phyloP scores from a whole-genome alignment of 2,888 invertebrate genomes.

The Drosophila parthenogenetica region DNA sequence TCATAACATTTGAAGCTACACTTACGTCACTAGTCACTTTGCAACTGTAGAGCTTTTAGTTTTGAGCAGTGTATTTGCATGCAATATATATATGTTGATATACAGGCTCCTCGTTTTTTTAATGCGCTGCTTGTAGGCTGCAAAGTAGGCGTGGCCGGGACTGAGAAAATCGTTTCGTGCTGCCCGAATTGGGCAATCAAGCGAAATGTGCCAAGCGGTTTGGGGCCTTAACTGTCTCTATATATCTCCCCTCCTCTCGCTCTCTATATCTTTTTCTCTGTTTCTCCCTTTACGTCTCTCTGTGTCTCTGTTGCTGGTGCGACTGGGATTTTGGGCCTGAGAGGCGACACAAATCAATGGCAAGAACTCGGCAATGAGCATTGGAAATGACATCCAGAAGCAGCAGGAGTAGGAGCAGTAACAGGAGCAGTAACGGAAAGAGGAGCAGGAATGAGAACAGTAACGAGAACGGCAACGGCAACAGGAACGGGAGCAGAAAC shows the following conservation, averaged over 20 bases:
- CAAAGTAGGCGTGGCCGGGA: conserved; percentile 31
- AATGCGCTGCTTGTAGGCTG: conserved; percentile 56
- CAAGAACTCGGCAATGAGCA: conserved; percentile 62
- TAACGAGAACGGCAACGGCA: background rate
- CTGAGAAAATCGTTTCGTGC: conserved; percentile 46
- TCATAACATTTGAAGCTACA: too few relatives aligned
- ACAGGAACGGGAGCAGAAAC: conserved; percentile 11
- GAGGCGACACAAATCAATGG: conserved; percentile 63
- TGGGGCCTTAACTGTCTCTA: conserved; percentile 48
- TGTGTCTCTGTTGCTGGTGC: background rate
- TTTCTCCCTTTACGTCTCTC: background rate
- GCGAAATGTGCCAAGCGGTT: conserved; percentile 66
- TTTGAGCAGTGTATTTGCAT: background rate
- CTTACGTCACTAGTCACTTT: too few relatives aligned
- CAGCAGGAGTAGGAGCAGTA: conserved; percentile 12
- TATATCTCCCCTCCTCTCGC: background rate
- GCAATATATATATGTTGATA: conserved; percentile 1
- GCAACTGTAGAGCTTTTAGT: background rate
- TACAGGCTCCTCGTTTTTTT: conserved; percentile 40
- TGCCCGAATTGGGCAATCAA: conserved; percentile 75
- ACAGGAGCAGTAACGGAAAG: background rate
- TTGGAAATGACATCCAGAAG: conserved; percentile 54
- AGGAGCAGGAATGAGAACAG: too few relatives aligned
- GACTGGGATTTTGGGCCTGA: conserved; percentile 20
- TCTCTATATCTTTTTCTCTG: background rate